Percentiles rank a stretch among this genome's conserved stretches.
phyloP scores from a whole-genome alignment of 1,140 invertebrate species.

The Lordiphosa collinella region DNA sequence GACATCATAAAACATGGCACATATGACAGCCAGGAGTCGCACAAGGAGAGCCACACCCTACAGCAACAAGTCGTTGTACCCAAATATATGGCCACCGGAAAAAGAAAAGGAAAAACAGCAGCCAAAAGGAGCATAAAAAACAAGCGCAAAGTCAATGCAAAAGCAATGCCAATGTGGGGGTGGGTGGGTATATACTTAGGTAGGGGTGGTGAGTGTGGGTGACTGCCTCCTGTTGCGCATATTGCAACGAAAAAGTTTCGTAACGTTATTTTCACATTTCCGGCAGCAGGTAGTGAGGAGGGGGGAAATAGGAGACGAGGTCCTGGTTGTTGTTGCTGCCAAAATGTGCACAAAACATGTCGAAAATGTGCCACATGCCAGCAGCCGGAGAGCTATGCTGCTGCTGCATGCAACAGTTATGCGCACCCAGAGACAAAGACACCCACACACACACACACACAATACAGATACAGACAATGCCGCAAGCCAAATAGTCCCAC shows the following conservation, averaged over 20 bases:
- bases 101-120: slow-evolving; percentile 23
- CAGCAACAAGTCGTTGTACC: slow-evolving; percentile 77
- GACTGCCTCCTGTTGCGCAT: slow-evolving; percentile 68
- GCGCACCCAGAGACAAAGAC: slow-evolving; percentile 22
- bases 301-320: slow-evolving; percentile 40
- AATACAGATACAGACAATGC: slow-evolving; percentile 49
- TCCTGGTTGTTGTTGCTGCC: slow-evolving; percentile 49
- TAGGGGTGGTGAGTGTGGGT: neutral
- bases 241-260: slow-evolving; percentile 72
- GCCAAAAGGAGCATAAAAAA: slow-evolving; percentile 27
- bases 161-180: slow-evolving; percentile 37
- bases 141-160: slow-evolving; percentile 53
- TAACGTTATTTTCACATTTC: slow-evolving; percentile 76
- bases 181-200: slow-evolving; percentile 1
- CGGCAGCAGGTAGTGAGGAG: slow-evolving; percentile 60
- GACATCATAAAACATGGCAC: slow-evolving; percentile 74
- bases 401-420: slow-evolving; percentile 70
- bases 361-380: slow-evolving; percentile 77
- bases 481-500: slow-evolving; percentile 60
- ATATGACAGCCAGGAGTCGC: slow-evolving; percentile 58
- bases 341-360: slow-evolving; percentile 76
- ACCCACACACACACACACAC: slow-evolving; percentile 2
- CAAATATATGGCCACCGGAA: slow-evolving; percentile 63
- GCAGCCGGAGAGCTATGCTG: slow-evolving; percentile 31
- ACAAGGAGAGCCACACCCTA: slow-evolving; percentile 60